Percentiles rank a stretch among this genome's conserved stretches.
Evolutionary conservation across 2,888 invertebrate species (phyloP).

Genomic region (Caenorhabditis wallacei): DNA sequence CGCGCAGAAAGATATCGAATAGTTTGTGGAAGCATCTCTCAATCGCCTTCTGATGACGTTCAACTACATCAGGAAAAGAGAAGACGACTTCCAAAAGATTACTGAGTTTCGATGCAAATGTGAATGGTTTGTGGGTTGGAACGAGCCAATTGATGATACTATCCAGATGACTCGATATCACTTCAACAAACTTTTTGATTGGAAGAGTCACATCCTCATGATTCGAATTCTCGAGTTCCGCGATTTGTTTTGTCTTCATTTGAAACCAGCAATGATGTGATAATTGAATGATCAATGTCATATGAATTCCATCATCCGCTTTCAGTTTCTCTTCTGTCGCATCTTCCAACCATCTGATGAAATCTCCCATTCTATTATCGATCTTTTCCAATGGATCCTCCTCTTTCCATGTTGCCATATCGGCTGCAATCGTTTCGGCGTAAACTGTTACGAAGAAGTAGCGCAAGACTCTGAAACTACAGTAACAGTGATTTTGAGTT

Average conservation of each 20-base stretch:
- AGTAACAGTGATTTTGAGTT: neutral
- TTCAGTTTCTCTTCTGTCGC: neutral
- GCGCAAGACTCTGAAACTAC: conserved; percentile 27
- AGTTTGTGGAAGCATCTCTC: conserved; percentile 10
- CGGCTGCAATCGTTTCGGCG: neutral
- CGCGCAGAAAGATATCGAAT: conserved; percentile 14
- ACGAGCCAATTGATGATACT: conserved; percentile 15
- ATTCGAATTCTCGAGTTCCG: neutral
- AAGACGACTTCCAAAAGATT: conserved; percentile 25
- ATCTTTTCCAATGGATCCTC: conserved; percentile 17
- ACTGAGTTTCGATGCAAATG: neutral
- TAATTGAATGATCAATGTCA: conserved; percentile 13
- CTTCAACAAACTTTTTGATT: conserved; percentile 34
- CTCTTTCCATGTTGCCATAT: conserved; percentile 29
- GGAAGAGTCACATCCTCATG: neutral
- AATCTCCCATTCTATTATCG: conserved; percentile 25
- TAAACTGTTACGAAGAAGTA: conserved; percentile 13
- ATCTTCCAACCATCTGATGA: conserved; percentile 19
- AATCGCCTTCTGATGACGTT: neutral
- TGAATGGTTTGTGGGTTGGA: conserved; percentile 15
- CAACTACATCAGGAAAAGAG: conserved; percentile 25
- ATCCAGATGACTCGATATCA: conserved; percentile 14
- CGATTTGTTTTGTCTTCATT: neutral
- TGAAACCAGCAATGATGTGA: conserved; percentile 8
- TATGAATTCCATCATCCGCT: conserved; percentile 11